Evolutionary conservation across 2,113 vertebrate species (phyloP).

Genomic region (Stigmatopora nigra): DNA sequence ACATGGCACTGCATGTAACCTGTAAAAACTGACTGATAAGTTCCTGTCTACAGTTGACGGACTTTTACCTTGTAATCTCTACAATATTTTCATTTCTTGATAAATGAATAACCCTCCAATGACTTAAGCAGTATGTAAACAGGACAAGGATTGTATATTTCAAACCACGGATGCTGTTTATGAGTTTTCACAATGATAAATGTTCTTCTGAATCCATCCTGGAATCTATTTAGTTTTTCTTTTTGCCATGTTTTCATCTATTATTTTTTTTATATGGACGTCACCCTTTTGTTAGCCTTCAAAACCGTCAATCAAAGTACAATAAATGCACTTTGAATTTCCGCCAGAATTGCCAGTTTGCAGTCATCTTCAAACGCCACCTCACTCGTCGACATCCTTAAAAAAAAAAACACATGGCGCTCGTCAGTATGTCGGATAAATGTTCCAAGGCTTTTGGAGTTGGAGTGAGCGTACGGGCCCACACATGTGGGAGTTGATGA

Average conservation of each 20-base stretch:
- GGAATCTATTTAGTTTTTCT: not conserved
- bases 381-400: not conserved
- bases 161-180: not conserved
- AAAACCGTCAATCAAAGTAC: not conserved
- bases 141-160: not conserved
- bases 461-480: constrained; percentile 38
- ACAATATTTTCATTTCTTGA: not conserved
- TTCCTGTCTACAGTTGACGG: not conserved
- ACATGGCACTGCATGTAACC: not conserved
- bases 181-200: not conserved
- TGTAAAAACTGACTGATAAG: not conserved
- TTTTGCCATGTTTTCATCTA: not conserved
- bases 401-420: not conserved
- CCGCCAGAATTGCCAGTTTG: not conserved
- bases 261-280: not conserved
- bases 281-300: not conserved
- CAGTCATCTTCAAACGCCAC: not conserved
- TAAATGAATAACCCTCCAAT: not conserved
- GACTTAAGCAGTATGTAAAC: not conserved
- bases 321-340: not conserved
- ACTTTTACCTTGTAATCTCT: not conserved
- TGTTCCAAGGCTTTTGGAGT: constrained; percentile 17
- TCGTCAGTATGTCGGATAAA: not conserved
- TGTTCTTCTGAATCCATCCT: not conserved
- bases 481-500: constrained; percentile 52